phyloP scores from a whole-genome alignment of 2,113 vertebrate genomes.

The Syrrhaptes paradoxus region DNA sequence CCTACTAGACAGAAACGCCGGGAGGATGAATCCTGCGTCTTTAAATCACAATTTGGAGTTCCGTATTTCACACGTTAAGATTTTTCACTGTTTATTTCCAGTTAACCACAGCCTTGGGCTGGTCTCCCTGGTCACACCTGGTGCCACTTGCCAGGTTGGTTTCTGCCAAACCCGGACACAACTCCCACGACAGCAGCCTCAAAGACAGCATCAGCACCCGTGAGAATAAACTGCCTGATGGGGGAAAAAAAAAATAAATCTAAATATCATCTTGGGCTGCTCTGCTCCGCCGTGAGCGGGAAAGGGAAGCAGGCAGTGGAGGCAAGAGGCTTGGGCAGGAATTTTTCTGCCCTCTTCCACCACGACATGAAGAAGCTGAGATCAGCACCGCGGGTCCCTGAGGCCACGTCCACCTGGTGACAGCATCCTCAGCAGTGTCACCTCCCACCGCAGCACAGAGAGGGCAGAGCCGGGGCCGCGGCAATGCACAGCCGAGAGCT shows the following conservation, averaged over 20 bases:
- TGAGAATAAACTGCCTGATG: background rate
- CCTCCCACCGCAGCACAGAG: fast-evolving
- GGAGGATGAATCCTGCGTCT: fast-evolving
- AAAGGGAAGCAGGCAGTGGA: fast-evolving
- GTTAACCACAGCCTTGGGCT: background rate
- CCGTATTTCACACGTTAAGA: background rate
- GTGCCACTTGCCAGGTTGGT: background rate
- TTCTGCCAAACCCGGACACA: background rate
- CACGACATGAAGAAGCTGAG: fast-evolving
- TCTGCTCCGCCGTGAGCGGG: background rate
- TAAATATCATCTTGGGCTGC: background rate
- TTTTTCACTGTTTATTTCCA: background rate
- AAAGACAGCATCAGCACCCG: fast-evolving
- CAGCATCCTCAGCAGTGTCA: background rate
- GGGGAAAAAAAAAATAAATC: too few species aligned
- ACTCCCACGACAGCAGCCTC: fast-evolving
- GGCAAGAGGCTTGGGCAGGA: background rate
- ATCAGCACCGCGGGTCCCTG: fast-evolving
- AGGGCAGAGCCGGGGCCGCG: background rate
- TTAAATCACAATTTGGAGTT: background rate
- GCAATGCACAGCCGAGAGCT: fast-evolving
- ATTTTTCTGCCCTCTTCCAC: background rate
- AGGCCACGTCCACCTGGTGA: background rate
- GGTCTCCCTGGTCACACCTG: background rate
- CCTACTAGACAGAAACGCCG: background rate